Evolutionary conservation across 2,113 vertebrate species (phyloP), one percentile per base, ranked within the genome.

Genomic region (Perca schrenkii): DNA sequence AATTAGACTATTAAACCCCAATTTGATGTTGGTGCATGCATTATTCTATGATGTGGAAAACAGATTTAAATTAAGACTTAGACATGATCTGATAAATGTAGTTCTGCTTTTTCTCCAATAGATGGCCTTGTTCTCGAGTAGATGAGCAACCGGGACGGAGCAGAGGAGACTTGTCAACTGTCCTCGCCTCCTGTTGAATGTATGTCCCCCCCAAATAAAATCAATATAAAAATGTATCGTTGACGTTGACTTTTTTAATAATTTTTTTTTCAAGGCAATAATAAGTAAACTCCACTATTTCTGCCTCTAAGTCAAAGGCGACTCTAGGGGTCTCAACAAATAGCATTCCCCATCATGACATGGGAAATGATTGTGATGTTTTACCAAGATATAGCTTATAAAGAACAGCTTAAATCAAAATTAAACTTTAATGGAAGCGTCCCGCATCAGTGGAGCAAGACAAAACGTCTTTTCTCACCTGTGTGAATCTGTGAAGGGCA

Each of bases 61-160:
- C 22, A 22, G 2, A 43, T 40, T 40, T 50, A 14, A 14, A 64
- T 53, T 6, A 28, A 25, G 14, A 19, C 31, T 47, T 14, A 1
- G 1, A 28, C 14, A 2, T 14, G 16, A 63, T 46, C 3, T 31
- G 16, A 15, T 13, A 5, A 2, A 10, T 86, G 88, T 34, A 94
- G 84, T 94, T 91, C n/a, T 61, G 0, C 0, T 47, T 72, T 76
- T 36, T 0, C 12, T 63, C 92, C 94, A 91, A 80, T 87, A 95
- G 94, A 92, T 92, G 94, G 80, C 93, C 43, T 71, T 69, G 78
- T 91, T 91, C 86, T 92, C 89, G 89, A 88, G 50, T 83, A 89
- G 67, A 93, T 87, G 67, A 90, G 50, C 13, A 53, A 12, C 22
- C 13, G 1, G 22, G 3, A 16, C 21, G 15, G n/a, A 25, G 49